Percentiles rank a stretch among this genome's conserved stretches.
Conservation (phyloP, 2,888 invertebrate species). For the Torymus aiolomorphi region DNA sequence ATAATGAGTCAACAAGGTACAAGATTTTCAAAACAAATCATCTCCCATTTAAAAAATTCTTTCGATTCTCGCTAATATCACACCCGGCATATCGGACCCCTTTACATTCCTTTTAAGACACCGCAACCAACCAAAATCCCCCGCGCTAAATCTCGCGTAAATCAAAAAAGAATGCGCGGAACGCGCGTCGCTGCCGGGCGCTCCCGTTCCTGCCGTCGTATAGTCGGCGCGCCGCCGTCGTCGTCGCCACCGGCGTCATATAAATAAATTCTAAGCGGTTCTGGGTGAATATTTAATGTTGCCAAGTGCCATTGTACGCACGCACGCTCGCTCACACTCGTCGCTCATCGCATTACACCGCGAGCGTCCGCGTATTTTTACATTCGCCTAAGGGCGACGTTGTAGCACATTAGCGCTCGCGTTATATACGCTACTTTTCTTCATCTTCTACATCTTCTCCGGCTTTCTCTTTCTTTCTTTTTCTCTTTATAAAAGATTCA, state of each 20-base stretch:
- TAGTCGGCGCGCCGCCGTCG: neutral
- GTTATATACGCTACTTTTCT: no score
- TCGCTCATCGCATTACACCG: slow-evolving; percentile 14
- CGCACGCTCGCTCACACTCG: slow-evolving; percentile 42
- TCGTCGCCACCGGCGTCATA: slow-evolving; percentile 55
- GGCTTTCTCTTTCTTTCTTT: no score
- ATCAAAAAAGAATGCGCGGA: neutral
- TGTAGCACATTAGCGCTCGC: no score
- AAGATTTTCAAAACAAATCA: no score
- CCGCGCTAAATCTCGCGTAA: neutral
- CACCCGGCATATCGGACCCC: neutral
- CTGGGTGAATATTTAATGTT: slow-evolving; percentile 69
- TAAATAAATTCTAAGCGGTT: slow-evolving; percentile 65
- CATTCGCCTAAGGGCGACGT: neutral
- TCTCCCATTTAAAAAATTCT: neutral
- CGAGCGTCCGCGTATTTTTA: neutral
- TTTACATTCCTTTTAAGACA: neutral
- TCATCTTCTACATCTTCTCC: no score
- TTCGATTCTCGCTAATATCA: neutral
- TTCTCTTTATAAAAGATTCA: no score
- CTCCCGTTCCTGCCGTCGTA: neutral
- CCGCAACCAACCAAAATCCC: neutral
- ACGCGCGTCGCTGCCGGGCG: no score
- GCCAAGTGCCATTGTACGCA: slow-evolving; percentile 62
- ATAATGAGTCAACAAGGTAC: no score